A percentile compares a stretch with the other conserved stretches of the same genome.
Conservation (phyloP, 1,140 invertebrate species). For the Drosophila nigrodunni region DNA sequence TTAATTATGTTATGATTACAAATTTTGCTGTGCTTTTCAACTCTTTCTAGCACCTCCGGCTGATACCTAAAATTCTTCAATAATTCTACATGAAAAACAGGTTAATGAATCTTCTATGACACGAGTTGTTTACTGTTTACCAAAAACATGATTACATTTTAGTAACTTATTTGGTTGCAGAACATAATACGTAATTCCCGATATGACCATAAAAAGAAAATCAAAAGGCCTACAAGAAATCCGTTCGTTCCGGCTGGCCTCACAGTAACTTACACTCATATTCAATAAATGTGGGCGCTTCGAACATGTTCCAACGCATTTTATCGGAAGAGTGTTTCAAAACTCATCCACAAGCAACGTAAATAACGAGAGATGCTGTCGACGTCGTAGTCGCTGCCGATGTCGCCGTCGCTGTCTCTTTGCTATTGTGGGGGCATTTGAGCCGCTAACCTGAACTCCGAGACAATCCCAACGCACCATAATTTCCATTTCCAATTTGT, state of each 20-base stretch:
- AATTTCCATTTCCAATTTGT: conserved; percentile 45
- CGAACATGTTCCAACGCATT: conserved; percentile 76
- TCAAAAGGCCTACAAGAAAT: background rate
- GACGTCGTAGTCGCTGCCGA: background rate
- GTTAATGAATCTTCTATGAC: no score
- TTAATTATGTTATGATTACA: no score
- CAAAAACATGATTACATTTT: conserved; percentile 9
- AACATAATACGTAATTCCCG: conserved; percentile 6
- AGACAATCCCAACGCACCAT: conserved; percentile 40
- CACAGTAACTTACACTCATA: conserved; percentile 84
- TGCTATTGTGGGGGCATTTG: no score
- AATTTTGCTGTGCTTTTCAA: background rate
- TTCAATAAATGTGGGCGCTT: conserved; percentile 65
- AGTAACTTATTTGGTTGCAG: conserved; percentile 12
- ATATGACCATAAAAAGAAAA: background rate
- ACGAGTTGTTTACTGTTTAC: background rate
- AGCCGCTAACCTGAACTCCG: conserved; percentile 24
- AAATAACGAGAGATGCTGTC: conserved; percentile 28
- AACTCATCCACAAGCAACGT: conserved; percentile 28
- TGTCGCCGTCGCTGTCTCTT: background rate
- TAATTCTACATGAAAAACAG: background rate
- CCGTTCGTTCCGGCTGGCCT: conserved; percentile 72
- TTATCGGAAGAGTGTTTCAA: conserved; percentile 61
- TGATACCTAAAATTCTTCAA: background rate
- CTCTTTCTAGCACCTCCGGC: background rate